phyloP scores from a whole-genome alignment of 2,888 invertebrate genomes.

The Pristionchus japonicus region DNA sequence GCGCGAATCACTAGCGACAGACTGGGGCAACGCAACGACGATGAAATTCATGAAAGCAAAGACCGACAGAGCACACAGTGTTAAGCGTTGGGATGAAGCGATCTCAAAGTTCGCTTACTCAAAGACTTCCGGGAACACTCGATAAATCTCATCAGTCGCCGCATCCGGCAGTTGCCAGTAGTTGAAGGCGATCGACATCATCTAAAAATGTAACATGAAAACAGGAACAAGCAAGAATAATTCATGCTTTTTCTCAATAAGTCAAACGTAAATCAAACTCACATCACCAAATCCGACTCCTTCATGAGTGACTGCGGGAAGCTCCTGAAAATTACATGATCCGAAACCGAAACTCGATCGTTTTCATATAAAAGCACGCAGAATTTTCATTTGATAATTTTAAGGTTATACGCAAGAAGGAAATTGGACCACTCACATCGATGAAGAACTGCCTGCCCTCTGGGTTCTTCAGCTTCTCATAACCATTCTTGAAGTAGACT shows the following conservation, averaged over 20 bases:
- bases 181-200: neutral
- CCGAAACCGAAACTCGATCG: too few species aligned
- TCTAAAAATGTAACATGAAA: neutral
- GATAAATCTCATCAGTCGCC: neutral
- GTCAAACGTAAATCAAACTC: neutral
- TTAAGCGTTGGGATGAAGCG: too few species aligned
- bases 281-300: neutral
- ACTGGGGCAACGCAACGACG: neutral
- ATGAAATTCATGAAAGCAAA: neutral
- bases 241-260: too few species aligned
- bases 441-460: neutral
- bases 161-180: neutral
- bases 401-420: neutral
- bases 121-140: neutral
- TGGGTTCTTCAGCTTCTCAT: neutral
- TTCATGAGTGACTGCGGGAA: neutral
- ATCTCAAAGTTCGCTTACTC: neutral
- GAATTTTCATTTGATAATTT: too few species aligned
- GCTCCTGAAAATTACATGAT: neutral
- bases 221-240: neutral
- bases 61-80: too few species aligned
- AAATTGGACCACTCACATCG: neutral
- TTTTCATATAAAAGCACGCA: too few species aligned
- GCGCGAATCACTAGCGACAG: neutral
- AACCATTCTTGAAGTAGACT: neutral